A percentile compares a stretch with the other conserved stretches of the same genome.
Evolutionary conservation across 2,888 invertebrate genomes (phyloP).

Genomic region (Steinernema scapterisci): DNA sequence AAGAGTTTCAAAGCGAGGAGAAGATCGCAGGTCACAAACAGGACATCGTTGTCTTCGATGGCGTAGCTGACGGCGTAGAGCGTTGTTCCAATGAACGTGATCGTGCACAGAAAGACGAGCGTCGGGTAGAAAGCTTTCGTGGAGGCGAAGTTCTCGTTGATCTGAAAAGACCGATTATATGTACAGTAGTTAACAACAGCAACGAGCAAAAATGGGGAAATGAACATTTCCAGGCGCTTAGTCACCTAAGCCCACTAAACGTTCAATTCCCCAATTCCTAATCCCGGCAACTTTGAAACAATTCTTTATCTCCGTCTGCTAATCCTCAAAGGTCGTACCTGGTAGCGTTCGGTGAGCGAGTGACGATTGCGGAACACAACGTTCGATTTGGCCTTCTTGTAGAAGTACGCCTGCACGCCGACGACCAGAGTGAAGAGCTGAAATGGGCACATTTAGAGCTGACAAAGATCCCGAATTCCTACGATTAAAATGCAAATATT

Average conservation of each 20-base stretch:
- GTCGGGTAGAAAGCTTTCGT: constrained; percentile 18
- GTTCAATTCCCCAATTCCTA: too few species aligned
- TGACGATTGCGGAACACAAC: constrained; percentile 22
- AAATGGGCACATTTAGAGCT: too few species aligned
- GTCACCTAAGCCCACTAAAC: too few species aligned
- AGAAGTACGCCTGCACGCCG: constrained; percentile 9
- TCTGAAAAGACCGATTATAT: too few species aligned
- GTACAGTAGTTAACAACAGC: too few species aligned
- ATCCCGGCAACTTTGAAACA: too few species aligned
- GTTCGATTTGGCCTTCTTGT: constrained; percentile 8
- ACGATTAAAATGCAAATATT: constrained; percentile 14
- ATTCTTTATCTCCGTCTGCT: too few species aligned
- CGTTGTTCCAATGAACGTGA: constrained; percentile 5
- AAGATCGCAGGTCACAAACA: not conserved
- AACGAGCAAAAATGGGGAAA: too few species aligned
- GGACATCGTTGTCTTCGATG: not conserved
- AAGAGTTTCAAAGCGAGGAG: constrained; percentile 20
- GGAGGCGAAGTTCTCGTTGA: constrained; percentile 6
- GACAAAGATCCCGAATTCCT: not conserved
- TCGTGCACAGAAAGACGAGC: constrained; percentile 3
- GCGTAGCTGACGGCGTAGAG: constrained; percentile 14
- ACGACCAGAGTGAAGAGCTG: constrained; percentile 12
- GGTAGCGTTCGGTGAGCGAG: constrained; percentile 7
- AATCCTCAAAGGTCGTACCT: not conserved
- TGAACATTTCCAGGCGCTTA: too few species aligned